Conservation (phyloP, 37 sponge, comb jelly and placozoan species). For the Oopsacas minuta region DNA sequence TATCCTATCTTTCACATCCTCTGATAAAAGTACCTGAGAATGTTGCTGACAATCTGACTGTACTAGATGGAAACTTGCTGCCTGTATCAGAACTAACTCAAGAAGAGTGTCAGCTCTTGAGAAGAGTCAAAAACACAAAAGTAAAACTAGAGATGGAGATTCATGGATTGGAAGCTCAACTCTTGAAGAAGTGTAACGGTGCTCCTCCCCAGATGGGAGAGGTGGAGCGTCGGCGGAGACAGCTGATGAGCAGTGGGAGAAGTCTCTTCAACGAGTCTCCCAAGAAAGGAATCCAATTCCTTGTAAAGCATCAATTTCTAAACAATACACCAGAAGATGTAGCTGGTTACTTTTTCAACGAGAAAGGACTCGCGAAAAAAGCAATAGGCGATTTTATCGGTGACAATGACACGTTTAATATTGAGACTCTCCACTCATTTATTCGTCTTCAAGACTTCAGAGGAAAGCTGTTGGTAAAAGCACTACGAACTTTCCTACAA, state of each 20-base stretch:
- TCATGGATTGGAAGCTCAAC: not conserved
- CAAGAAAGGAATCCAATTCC: constrained; percentile 50
- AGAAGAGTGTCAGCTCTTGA: not conserved
- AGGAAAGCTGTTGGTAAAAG: constrained; percentile 64
- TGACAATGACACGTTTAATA: constrained; percentile 66
- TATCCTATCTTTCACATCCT: not conserved
- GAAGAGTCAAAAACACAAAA: constrained; percentile 12
- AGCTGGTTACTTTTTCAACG: constrained; percentile 60
- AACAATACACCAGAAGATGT: constrained; percentile 82
- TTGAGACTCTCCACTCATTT: constrained; percentile 56
- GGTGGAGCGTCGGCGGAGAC: not conserved
- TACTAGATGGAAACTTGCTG: not conserved
- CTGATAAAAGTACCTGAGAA: not conserved
- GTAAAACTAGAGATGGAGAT: not conserved
- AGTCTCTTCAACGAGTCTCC: constrained; percentile 19
- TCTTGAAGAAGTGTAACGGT: not conserved
- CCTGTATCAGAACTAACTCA: not conserved
- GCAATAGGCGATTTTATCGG: constrained; percentile 87
- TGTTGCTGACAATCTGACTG: not conserved
- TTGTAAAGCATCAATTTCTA: constrained; percentile 54
- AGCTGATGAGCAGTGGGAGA: constrained; percentile 9
- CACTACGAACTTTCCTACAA: constrained; percentile 64
- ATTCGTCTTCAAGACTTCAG: constrained; percentile 62
- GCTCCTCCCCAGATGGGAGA: constrained; percentile 15
- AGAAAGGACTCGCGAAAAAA: constrained; percentile 51